Conservation (phyloP, 1,140 invertebrate genomes). For the Grapholita molesta region DNA sequence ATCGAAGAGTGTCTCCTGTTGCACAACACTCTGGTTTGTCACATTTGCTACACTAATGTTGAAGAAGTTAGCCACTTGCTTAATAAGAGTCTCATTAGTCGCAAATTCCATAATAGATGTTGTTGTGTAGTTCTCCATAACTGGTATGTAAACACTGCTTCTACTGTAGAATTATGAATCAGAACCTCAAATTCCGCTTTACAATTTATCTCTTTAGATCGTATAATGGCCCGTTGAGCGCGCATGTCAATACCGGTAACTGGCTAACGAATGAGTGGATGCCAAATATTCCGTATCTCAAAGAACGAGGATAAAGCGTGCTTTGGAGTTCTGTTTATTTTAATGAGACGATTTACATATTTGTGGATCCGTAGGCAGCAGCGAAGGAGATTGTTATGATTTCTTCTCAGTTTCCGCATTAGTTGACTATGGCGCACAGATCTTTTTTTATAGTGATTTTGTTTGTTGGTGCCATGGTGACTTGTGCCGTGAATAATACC, state of each 20-base stretch:
- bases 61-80: conserved; percentile 21
- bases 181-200: not conserved
- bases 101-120: conserved; percentile 4
- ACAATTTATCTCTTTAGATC: conserved; percentile 8
- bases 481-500: not conserved
- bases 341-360: conserved; percentile 55
- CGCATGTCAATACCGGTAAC: conserved; percentile 46
- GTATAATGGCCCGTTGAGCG: not conserved
- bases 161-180: not conserved
- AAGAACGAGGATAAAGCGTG: conserved; percentile 37
- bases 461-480: not conserved
- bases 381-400: not conserved
- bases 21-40: conserved; percentile 39
- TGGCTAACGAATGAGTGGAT: conserved; percentile 41
- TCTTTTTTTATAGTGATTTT: not conserved
- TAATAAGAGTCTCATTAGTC: conserved; percentile 22
- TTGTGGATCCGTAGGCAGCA: conserved; percentile 40
- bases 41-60: conserved; percentile 24
- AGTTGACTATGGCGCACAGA: not conserved
- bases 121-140: conserved; percentile 13
- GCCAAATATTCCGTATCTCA: conserved; percentile 39
- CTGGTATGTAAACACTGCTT: not conserved
- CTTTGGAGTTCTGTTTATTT: conserved; percentile 43
- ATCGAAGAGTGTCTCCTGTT: conserved; percentile 33
- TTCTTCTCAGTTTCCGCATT: not conserved